These are phyloP conservation scores for Vireo griseus DNA, from an alignment of 2,797 vertebrate species.

Conservation along the genomic window DNA sequence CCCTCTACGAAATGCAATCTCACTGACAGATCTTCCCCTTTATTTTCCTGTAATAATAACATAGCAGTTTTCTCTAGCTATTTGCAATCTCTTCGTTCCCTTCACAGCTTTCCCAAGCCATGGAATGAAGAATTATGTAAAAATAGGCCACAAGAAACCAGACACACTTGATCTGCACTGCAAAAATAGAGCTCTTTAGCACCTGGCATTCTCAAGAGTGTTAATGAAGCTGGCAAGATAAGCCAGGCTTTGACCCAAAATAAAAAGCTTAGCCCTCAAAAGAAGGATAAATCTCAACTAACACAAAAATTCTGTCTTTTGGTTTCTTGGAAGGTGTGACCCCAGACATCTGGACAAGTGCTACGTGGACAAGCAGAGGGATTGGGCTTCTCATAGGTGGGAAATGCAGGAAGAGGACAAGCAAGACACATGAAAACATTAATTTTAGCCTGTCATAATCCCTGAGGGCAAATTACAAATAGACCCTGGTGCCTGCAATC, in stretches of 20 bases:
- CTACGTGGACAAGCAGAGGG: background rate
- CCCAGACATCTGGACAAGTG: background rate
- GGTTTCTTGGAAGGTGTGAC: background rate
- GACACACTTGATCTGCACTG: slow-evolving; percentile 35
- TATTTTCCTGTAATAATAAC: background rate
- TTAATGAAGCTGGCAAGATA: slow-evolving; percentile 48
- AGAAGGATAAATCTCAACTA: background rate
- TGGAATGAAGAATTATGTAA: slow-evolving; percentile 46
- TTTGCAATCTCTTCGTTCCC: background rate
- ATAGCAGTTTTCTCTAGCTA: slow-evolving; percentile 14
- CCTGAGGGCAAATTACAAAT: background rate
- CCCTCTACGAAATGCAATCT: background rate
- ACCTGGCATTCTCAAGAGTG: slow-evolving; percentile 53
- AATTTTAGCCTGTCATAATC: background rate
- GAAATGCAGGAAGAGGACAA: background rate
- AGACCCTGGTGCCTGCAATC: background rate
- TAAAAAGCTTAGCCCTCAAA: slow-evolving; percentile 7
- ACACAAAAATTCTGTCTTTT: background rate
- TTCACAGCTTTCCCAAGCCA: slow-evolving; percentile 19
- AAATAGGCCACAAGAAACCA: slow-evolving; percentile 60
- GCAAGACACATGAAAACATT: background rate
- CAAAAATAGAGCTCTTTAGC: slow-evolving; percentile 65
- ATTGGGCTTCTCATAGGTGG: background rate
- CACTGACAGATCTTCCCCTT: background rate
- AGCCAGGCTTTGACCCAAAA: slow-evolving; percentile 56